Evolutionary conservation across 2,888 invertebrate species (phyloP), one percentile per base, ranked within the genome.

Genomic region (Apoderus coryli): DNA sequence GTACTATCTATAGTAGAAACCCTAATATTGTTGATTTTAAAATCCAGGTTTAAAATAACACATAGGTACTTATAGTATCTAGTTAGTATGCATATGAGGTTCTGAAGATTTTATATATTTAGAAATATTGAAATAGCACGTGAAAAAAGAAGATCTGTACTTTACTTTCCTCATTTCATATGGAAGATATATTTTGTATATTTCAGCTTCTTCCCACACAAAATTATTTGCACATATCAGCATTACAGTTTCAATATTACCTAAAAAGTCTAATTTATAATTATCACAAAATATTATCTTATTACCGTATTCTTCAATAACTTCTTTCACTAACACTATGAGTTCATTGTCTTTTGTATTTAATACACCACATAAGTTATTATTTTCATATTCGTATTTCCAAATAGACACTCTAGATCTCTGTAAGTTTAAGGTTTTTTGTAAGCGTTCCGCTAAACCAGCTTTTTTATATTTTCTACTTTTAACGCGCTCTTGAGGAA

Each of bases 311-410:
- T 52, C 48, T 30, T 29, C 44, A 41, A 40, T 44, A 22, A 35
- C 34, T 29, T 42, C 36, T 14, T 33, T 38, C 22, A 51, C 36
- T 26, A 32, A 34, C 34, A 51, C 43, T 9, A 45, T 37, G 23
- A 41, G 33, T 22, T 38, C 30, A 22, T 32, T 35, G 11, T 62
- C 60, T 22, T 29, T 22, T 10, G 23, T 14, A 5, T 26, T 27
- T 13, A 25, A 28, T 42, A 63, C 60, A 40, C 54, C 59, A 6
- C 63, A 58, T 44, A 56, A 57, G 39, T 49, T 54, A 2, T 63
- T 65, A 37, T 64, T 48, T 49, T 54, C 49, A n/a, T n/a, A n/a
- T 46, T 69, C 68, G 42, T 69, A 67, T 47, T 64, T 59, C 67
- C 68, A 68, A 30, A 69, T 52, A 15, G 60, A 59, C 30, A 61